Conservation (phyloP, 2,113 vertebrate genomes). For the Rhabdornis inornatus region DNA sequence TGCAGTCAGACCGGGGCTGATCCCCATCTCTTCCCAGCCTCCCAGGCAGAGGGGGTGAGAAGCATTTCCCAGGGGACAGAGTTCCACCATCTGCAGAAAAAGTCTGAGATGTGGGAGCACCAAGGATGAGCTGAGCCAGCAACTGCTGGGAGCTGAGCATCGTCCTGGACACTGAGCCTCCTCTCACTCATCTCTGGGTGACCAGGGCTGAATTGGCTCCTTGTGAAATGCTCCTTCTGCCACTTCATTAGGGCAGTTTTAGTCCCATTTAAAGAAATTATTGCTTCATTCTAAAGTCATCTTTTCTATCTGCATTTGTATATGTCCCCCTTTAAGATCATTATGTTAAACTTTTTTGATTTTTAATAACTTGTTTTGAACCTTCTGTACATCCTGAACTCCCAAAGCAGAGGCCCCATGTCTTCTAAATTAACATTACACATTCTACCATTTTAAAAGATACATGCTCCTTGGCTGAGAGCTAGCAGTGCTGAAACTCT, state of each 20-base stretch:
- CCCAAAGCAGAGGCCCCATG: not conserved
- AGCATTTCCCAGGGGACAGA: not conserved
- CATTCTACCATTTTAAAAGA: not conserved
- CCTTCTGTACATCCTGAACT: not conserved
- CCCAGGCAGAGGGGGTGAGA: not conserved
- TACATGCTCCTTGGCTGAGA: not conserved
- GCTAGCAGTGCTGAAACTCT: not conserved
- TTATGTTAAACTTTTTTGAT: not conserved
- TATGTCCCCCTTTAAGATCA: not conserved
- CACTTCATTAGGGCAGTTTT: not conserved
- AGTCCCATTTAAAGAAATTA: not conserved
- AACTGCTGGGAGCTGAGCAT: not conserved
- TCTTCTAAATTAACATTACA: not conserved
- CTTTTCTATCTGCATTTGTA: not conserved
- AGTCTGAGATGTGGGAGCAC: fast-evolving
- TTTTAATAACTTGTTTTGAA: not conserved
- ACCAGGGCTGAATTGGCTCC: fast-evolving
- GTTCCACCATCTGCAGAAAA: not conserved
- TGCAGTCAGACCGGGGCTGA: not conserved
- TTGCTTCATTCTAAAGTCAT: not conserved
- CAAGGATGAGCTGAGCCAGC: fast-evolving
- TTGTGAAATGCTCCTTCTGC: not conserved
- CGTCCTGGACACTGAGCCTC: not conserved
- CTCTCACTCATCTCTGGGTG: not conserved
- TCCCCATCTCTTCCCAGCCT: not conserved